Conservation (phyloP, 1,140 invertebrate genomes). For the Archivesica marissinica region DNA sequence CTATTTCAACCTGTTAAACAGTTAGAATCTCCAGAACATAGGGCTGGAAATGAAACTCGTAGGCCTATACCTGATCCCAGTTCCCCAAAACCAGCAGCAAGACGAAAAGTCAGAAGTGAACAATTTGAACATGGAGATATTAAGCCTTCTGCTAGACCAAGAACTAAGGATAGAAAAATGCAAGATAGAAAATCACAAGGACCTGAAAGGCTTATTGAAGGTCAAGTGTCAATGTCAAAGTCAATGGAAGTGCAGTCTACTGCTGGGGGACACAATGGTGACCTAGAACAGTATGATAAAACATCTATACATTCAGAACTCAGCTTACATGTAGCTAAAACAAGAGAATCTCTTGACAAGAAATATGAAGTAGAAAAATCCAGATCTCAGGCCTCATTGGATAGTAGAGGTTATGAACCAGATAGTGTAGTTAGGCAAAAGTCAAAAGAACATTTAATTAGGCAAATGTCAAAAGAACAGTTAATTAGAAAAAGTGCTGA, state of each 20-base stretch:
- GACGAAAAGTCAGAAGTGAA: conserved; percentile 27
- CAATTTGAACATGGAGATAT: not conserved
- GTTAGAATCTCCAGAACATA: conserved; percentile 1
- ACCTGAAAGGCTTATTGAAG: conserved; percentile 29
- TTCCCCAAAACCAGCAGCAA: conserved; percentile 41
- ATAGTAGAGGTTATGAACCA: conserved; percentile 14
- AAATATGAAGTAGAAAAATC: conserved; percentile 30
- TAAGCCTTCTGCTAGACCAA: not conserved
- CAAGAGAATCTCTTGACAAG: conserved; percentile 50
- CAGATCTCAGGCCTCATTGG: conserved; percentile 22
- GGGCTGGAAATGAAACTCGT: not conserved
- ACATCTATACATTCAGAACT: conserved; percentile 39
- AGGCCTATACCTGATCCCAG: conserved; percentile 36
- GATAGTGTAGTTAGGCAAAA: conserved; percentile 26
- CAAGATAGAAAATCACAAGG: conserved; percentile 8
- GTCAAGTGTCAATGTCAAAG: conserved; percentile 26
- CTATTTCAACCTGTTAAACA: conserved; percentile 1
- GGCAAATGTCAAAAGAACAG: conserved; percentile 24
- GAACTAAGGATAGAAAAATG: conserved; percentile 8
- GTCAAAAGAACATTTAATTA: conserved; percentile 4
- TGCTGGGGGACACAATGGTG: not conserved
- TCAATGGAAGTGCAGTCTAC: conserved; percentile 9
- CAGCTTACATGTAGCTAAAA: conserved; percentile 50
- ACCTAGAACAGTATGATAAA: not conserved
- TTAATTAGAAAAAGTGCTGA: conserved; percentile 39